A percentile compares a stretch with the other conserved stretches of the same genome.
phyloP scores from a whole-genome alignment of 2,113 vertebrate species.

The Dolichallabes microphthalmus region DNA sequence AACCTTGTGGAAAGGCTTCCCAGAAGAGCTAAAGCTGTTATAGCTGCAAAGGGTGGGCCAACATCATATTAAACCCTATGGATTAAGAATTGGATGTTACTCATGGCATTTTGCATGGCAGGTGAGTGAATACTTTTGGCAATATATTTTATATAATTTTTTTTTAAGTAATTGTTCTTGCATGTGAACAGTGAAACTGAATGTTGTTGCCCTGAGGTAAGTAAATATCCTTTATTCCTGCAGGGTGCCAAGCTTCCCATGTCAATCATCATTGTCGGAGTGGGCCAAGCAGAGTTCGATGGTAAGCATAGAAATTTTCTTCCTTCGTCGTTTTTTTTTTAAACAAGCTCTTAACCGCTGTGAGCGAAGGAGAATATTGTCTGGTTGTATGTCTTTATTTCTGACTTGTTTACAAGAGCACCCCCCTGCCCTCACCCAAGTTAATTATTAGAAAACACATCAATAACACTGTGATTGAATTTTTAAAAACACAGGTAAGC shows the following conservation, averaged over 20 bases:
- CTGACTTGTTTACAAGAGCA: neutral
- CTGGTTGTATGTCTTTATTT: neutral
- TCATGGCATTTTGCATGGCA: too few species aligned
- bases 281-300: conserved; percentile 54
- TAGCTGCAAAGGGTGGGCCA: too few species aligned
- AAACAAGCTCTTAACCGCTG: neutral
- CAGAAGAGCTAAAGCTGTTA: too few species aligned
- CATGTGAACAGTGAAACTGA: neutral
- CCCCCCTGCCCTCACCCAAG: neutral
- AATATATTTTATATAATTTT: too few species aligned
- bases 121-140: too few species aligned
- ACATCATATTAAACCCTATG: too few species aligned
- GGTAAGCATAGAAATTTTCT: conserved; percentile 33
- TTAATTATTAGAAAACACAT: conserved; percentile 31
- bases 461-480: conserved; percentile 42
- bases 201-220: neutral
- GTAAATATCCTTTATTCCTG: conserved; percentile 23
- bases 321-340: neutral
- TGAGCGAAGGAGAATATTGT: neutral
- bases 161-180: neutral
- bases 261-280: conserved; percentile 56
- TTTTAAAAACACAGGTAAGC: conserved; percentile 30
- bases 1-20: too few species aligned
- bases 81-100: too few species aligned
- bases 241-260: conserved; percentile 56